phyloP scores from a whole-genome alignment of 2,888 invertebrate genomes.

The Abrostola tripartita region DNA sequence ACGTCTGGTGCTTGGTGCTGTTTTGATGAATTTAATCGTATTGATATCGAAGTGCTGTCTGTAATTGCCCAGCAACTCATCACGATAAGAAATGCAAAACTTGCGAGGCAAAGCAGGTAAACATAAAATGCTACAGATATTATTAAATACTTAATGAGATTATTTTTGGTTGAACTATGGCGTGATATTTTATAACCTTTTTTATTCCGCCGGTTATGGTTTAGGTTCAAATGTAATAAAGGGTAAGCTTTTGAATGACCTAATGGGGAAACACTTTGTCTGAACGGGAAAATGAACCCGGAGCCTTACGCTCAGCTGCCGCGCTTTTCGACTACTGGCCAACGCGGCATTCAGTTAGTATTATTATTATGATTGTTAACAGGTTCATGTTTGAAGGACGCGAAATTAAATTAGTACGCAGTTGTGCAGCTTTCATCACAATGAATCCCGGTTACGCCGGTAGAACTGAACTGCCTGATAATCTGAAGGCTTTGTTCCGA shows the following conservation, averaged over 20 bases:
- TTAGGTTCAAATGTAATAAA: too few species aligned
- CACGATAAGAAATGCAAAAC: slow-evolving; percentile 95
- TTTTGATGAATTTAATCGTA: slow-evolving; percentile 97
- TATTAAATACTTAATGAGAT: not conserved
- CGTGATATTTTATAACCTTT: too few species aligned
- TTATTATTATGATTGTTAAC: slow-evolving; percentile 43
- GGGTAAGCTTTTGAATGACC: too few species aligned
- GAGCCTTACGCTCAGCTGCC: too few species aligned
- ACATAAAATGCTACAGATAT: not conserved
- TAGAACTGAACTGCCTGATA: slow-evolving; percentile 95
- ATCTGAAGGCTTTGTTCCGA: slow-evolving; percentile 95
- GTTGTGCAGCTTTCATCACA: slow-evolving; percentile 95
- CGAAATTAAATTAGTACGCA: slow-evolving; percentile 93
- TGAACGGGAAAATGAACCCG: too few species aligned
- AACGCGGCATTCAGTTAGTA: not conserved
- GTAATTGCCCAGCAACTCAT: slow-evolving; percentile 97
- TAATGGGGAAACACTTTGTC: too few species aligned
- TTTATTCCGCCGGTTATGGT: too few species aligned
- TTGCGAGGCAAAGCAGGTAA: slow-evolving; percentile 86
- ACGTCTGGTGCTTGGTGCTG: slow-evolving; percentile 98
- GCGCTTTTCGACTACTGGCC: not conserved
- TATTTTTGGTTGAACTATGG: too few species aligned
- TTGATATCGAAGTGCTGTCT: slow-evolving; percentile 96
- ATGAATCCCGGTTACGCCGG: slow-evolving; percentile 98
- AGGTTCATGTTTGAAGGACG: slow-evolving; percentile 97